Conservation (phyloP, 2,797 vertebrate genomes). For the Podargus strigoides region DNA sequence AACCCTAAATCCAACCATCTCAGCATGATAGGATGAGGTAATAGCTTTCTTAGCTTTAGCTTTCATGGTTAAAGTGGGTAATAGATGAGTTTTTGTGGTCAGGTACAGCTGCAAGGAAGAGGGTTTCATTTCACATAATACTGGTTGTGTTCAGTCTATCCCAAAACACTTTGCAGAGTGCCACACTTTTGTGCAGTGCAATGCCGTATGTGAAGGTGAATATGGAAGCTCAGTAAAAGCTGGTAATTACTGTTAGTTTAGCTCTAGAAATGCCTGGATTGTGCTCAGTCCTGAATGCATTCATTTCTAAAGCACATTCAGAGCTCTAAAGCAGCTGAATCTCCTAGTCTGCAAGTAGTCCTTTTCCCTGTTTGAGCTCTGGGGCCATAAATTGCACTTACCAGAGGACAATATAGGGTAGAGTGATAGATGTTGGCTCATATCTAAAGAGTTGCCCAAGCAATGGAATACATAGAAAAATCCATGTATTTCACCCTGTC, state of each 20-base stretch:
- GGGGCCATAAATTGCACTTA: background rate
- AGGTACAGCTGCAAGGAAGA: background rate
- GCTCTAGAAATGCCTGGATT: background rate
- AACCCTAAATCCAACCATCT: background rate
- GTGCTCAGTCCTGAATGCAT: background rate
- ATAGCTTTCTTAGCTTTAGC: background rate
- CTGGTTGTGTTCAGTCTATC: background rate
- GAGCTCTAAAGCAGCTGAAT: background rate
- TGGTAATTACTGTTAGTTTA: background rate
- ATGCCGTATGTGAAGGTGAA: background rate
- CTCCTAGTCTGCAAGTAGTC: background rate
- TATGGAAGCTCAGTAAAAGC: background rate
- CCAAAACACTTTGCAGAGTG: background rate
- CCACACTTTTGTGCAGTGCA: background rate
- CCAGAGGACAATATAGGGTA: background rate
- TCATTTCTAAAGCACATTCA: background rate
- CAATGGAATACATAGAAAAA: background rate
- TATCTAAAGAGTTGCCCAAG: background rate
- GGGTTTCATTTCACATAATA: background rate
- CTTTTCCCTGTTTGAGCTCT: background rate
- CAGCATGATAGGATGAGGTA: background rate
- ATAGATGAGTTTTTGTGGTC: background rate
- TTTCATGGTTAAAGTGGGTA: background rate
- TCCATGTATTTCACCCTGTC: background rate
- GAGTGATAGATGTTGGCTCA: background rate